Evolutionary conservation across 2,113 vertebrate genomes (phyloP).

Genomic region (Clinocottus analis): DNA sequence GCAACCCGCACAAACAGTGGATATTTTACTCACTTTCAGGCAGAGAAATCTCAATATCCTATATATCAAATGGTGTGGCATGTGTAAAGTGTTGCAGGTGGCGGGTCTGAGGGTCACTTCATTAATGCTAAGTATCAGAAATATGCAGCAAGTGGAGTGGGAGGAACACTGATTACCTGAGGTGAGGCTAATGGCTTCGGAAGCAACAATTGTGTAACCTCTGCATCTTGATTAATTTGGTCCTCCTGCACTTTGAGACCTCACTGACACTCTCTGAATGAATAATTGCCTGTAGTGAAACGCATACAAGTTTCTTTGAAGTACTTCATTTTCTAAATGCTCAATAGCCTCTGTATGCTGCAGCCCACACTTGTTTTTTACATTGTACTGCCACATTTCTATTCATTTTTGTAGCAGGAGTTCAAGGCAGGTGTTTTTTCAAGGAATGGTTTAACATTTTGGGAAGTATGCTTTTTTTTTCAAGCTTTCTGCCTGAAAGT

Average conservation of each 20-base stretch:
- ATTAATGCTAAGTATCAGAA: conserved; percentile 42
- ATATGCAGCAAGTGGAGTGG: conserved; percentile 26
- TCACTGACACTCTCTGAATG: conserved; percentile 20
- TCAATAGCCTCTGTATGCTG: no score
- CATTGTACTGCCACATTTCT: not conserved
- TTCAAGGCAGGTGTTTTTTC: not conserved
- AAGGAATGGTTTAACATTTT: not conserved
- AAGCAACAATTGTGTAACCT: conserved; percentile 33
- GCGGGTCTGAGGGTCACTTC: conserved; percentile 29
- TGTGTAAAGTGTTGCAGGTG: conserved; percentile 17
- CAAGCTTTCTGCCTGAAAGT: not conserved
- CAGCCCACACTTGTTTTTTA: not conserved
- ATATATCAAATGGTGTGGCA: conserved; percentile 10
- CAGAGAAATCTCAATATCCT: not conserved
- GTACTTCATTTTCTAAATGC: not conserved
- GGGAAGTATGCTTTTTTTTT: not conserved
- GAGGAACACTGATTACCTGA: conserved; percentile 29
- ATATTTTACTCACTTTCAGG: not conserved
- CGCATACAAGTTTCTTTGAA: not conserved
- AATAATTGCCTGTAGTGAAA: not conserved
- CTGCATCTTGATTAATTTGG: conserved; percentile 34
- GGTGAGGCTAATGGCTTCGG: conserved; percentile 38
- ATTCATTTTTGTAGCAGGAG: no score
- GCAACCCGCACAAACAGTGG: not conserved
- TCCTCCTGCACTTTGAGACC: conserved; percentile 14